A percentile compares a stretch with the other conserved stretches of the same genome.
phyloP scores from a whole-genome alignment of 2,113 vertebrate species.

The Protobothrops flavoviridis region DNA sequence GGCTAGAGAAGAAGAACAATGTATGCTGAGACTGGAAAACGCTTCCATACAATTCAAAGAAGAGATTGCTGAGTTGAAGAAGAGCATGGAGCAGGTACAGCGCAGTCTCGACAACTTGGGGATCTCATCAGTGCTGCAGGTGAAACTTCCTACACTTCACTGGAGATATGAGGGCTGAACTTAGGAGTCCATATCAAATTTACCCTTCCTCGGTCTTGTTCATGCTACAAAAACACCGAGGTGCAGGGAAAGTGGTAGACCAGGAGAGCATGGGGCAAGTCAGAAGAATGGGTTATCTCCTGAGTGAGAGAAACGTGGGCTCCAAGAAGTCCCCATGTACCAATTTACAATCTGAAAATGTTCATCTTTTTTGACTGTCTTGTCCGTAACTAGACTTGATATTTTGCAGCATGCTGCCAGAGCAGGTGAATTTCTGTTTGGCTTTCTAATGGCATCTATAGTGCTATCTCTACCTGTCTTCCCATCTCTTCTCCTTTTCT shows the following conservation, averaged over 20 bases:
- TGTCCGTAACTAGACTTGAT: not conserved
- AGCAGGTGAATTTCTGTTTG: not conserved
- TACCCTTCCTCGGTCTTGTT: not conserved
- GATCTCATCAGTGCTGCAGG: slow-evolving; percentile 64
- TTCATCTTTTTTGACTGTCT: not conserved
- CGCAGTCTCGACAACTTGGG: slow-evolving; percentile 51
- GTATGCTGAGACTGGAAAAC: slow-evolving; percentile 60
- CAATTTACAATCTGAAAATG: not conserved
- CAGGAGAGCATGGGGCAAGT: not conserved
- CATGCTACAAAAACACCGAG: not conserved
- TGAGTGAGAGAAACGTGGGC: not conserved
- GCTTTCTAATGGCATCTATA: not conserved
- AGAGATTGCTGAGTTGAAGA: slow-evolving; percentile 65
- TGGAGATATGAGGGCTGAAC: not conserved
- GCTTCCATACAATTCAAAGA: slow-evolving; percentile 61
- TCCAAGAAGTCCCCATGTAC: not conserved
- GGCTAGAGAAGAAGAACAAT: slow-evolving; percentile 64
- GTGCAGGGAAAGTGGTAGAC: not conserved
- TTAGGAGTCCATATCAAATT: not conserved
- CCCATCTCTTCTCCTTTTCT: not conserved
- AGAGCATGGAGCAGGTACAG: slow-evolving; percentile 58
- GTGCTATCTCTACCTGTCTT: not conserved
- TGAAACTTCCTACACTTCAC: slow-evolving; percentile 31
- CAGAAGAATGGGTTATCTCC: not conserved
- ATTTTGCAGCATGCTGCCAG: not conserved